phyloP scores from a whole-genome alignment of 2,888 invertebrate genomes.

The Amiota minor region DNA sequence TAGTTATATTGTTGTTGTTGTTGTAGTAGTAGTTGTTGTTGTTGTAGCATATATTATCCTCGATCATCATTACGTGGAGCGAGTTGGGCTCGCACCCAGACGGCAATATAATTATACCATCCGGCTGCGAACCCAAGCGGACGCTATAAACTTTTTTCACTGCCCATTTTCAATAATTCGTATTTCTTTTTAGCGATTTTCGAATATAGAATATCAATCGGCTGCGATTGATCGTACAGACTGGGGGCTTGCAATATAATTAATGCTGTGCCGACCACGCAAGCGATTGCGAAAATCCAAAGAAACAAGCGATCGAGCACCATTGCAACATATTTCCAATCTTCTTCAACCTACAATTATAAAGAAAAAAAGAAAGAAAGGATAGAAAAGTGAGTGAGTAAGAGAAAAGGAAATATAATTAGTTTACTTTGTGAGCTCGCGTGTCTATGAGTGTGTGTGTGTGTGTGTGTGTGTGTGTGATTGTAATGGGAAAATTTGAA shows the following conservation, averaged over 20 bases:
- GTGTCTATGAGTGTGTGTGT: background rate
- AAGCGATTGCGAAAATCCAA: constrained; percentile 95
- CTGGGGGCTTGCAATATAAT: constrained; percentile 93
- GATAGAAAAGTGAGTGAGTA: background rate
- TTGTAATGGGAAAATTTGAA: background rate
- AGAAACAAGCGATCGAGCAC: constrained; percentile 96
- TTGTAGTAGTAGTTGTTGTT: constrained; percentile 46
- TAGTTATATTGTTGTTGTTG: constrained; percentile 27
- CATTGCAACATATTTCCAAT: constrained; percentile 98
- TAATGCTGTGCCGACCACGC: constrained; percentile 89
- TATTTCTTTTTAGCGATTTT: constrained; percentile 93
- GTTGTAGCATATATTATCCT: constrained; percentile 70
- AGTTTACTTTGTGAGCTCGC: background rate
- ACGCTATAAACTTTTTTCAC: constrained; percentile 74
- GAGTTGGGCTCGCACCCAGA: constrained; percentile 80
- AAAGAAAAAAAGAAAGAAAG: constrained; percentile 3
- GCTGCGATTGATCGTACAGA: constrained; percentile 90
- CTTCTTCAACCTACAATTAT: constrained; percentile 88
- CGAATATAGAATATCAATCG: constrained; percentile 91
- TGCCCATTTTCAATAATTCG: constrained; percentile 90
- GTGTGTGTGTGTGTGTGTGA: background rate
- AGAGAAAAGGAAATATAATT: background rate
- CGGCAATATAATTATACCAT: constrained; percentile 81
- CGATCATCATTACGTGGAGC: constrained; percentile 77
- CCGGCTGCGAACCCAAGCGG: constrained; percentile 75